A percentile compares a stretch with the other conserved stretches of the same genome.
phyloP scores from a whole-genome alignment of 2,113 vertebrate species.

The Hassar affinis region DNA sequence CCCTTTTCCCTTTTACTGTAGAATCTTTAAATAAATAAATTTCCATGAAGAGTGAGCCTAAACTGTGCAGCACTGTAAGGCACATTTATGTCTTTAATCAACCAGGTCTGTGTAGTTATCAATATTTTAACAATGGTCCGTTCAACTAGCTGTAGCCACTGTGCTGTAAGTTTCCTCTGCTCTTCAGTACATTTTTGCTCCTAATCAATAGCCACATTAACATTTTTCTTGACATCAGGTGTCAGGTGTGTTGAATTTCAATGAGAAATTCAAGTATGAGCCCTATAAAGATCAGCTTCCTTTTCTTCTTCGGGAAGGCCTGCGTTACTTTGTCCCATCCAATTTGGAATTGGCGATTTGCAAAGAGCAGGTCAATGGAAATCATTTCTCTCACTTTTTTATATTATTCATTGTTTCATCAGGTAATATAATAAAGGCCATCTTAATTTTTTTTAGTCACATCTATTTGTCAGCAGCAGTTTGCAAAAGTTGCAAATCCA shows the following conservation, averaged over 20 bases:
- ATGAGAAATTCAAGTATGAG: no score
- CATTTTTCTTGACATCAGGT: neutral
- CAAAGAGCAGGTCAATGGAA: slow-evolving; percentile 31
- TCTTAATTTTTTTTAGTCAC: neutral
- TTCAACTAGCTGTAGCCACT: neutral
- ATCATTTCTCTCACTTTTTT: slow-evolving; percentile 23
- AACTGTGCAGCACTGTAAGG: neutral
- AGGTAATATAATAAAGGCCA: neutral
- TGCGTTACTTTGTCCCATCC: slow-evolving; percentile 56
- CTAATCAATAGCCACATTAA: neutral
- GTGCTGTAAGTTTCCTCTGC: neutral
- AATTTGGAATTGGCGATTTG: slow-evolving; percentile 75
- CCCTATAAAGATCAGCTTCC: slow-evolving; percentile 76
- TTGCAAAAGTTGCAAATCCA: neutral
- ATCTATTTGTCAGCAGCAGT: neutral
- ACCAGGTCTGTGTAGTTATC: neutral
- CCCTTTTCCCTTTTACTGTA: no score
- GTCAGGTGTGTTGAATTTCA: neutral
- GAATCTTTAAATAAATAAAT: no score
- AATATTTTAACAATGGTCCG: neutral
- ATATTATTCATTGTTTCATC: slow-evolving; percentile 39
- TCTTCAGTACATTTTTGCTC: neutral
- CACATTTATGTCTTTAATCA: neutral
- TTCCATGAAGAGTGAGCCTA: no score
- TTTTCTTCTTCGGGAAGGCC: neutral